Conservation (phyloP, 2,113 vertebrate genomes). For the Campylomormyrus tamandua region DNA sequence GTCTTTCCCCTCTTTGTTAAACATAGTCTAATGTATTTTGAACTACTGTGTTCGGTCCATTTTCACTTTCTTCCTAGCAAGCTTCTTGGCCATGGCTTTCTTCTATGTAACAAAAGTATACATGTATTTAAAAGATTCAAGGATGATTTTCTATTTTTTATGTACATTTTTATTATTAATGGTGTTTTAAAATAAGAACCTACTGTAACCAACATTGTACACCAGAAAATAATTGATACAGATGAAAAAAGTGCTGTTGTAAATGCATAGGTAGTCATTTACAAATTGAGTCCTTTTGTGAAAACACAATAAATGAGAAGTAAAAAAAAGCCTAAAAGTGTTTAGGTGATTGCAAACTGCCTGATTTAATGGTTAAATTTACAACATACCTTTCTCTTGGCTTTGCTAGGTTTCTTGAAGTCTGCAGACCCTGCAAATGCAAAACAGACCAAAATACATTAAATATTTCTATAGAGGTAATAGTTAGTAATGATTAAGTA, state of each 20-base stretch:
- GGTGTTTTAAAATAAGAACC: not conserved
- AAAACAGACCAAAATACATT: constrained; percentile 18
- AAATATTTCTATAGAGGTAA: not conserved
- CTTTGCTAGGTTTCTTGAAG: constrained; percentile 55
- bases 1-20: not conserved
- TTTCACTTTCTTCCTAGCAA: constrained; percentile 6
- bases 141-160: not conserved
- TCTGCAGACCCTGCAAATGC: constrained; percentile 55
- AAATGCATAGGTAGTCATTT: not conserved
- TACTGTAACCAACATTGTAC: not conserved
- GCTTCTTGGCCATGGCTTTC: not conserved
- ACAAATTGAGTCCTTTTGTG: not conserved
- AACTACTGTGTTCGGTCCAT: not conserved
- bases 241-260: not conserved
- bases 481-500: not conserved
- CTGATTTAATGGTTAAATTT: not conserved
- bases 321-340: not conserved
- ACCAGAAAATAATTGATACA: not conserved
- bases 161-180: not conserved
- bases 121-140: not conserved
- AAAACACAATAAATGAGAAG: not conserved
- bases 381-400: constrained; percentile 47
- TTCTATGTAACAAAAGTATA: not conserved
- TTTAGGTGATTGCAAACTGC: not conserved
- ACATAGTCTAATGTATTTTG: not conserved